Percentiles rank a stretch among this genome's conserved stretches.
These are phyloP conservation scores for Pseudonaja textilis DNA, from an alignment of 2,113 vertebrate species.

Conservation along the genomic window DNA sequence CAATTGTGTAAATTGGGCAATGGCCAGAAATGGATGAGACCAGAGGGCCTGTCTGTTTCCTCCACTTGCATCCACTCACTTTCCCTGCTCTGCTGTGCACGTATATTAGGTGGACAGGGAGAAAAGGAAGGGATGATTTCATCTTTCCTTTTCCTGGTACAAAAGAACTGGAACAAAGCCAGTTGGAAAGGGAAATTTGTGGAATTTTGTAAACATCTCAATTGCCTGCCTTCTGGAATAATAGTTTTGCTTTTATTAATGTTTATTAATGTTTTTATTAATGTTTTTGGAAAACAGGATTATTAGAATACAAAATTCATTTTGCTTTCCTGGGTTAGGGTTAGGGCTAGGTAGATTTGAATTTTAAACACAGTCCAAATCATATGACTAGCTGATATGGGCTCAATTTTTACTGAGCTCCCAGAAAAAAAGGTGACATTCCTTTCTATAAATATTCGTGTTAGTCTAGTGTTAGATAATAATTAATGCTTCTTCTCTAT, in stretches of 20 bases:
- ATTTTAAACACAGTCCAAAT: neutral
- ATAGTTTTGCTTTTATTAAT: neutral
- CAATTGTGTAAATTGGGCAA: neutral
- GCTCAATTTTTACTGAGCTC: neutral
- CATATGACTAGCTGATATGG: neutral
- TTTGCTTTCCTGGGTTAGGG: neutral
- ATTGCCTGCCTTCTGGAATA: neutral
- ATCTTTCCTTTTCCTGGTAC: neutral
- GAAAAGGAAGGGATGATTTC: neutral
- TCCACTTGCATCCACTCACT: neutral
- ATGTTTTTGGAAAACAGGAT: neutral
- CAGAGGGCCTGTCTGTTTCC: neutral
- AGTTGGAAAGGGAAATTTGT: neutral
- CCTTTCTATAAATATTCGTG: constrained; percentile 37
- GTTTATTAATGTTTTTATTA: neutral
- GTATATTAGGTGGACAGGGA: neutral
- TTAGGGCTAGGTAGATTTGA: neutral
- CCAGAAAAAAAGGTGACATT: neutral
- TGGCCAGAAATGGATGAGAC: neutral
- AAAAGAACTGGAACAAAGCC: neutral
- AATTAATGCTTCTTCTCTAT: constrained; percentile 25
- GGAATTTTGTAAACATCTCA: neutral
- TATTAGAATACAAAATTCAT: neutral
- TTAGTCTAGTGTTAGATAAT: neutral
- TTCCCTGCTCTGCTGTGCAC: neutral